Evolutionary conservation across 2,888 invertebrate species (phyloP).

Genomic region (Falcaria lacertinaria): DNA sequence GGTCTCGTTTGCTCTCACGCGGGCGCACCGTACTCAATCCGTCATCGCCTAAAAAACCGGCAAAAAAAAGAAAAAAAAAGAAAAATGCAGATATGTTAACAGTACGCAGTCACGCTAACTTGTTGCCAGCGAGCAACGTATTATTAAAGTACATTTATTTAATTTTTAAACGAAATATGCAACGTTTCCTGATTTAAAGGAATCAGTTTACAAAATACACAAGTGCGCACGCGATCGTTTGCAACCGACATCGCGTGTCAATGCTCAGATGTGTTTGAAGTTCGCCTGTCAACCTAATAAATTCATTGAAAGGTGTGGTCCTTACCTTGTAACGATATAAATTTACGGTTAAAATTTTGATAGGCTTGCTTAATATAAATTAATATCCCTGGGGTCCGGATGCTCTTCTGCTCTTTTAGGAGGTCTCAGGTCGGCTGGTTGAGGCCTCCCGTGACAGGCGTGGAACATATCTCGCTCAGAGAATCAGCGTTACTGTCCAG

Average conservation of each 20-base stretch:
- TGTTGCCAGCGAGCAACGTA: conserved; percentile 59
- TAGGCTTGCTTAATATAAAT: no score
- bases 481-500: no score
- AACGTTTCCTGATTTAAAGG: conserved; percentile 34
- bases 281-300: not conserved
- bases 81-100: conserved; percentile 60
- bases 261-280: not conserved
- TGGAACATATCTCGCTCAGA: no score
- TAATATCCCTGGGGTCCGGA: no score
- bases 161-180: conserved; percentile 56
- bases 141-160: conserved; percentile 75
- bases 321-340: no score
- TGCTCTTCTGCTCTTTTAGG: no score
- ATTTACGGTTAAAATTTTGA: no score
- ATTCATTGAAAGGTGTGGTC: not conserved
- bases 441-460: no score
- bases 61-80: conserved; percentile 31
- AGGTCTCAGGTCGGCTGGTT: no score
- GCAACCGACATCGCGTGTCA: not conserved
- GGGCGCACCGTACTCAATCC: conserved; percentile 43
- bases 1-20: conserved; percentile 32
- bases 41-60: conserved; percentile 47
- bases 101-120: conserved; percentile 72
- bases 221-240: conserved; percentile 49
- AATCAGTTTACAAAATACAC: conserved; percentile 60